Percentiles rank a stretch among this genome's conserved stretches.
phyloP scores from a whole-genome alignment of 2,797 vertebrate species.

The Poeciliopsis presidionis region DNA sequence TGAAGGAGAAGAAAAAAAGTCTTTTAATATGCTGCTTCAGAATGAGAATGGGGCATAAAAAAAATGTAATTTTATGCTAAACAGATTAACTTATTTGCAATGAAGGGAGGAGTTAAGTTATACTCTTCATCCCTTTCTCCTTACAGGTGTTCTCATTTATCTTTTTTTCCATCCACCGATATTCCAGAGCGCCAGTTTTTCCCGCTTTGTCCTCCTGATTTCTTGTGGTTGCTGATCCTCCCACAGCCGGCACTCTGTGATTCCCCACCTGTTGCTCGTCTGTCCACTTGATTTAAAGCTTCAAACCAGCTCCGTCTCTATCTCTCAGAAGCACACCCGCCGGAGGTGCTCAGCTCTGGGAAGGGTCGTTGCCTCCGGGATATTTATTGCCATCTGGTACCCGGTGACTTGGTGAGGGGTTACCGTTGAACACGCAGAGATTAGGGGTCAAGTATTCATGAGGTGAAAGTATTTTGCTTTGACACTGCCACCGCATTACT shows the following conservation, averaged over 20 bases:
- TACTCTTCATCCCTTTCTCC: conserved; percentile 2
- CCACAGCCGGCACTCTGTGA: conserved; percentile 25
- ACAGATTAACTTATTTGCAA: neutral
- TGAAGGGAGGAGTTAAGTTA: neutral
- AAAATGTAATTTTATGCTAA: neutral
- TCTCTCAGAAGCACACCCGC: conserved; percentile 29
- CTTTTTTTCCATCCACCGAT: conserved; percentile 41
- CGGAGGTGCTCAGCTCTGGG: conserved; percentile 30
- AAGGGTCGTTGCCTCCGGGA: conserved; percentile 33
- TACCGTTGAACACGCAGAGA: conserved; percentile 26
- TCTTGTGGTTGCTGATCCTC: conserved; percentile 45
- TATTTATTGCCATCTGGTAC: conserved; percentile 54
- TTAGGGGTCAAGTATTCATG: conserved; percentile 53
- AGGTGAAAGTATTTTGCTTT: conserved; percentile 60
- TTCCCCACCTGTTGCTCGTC: conserved; percentile 73
- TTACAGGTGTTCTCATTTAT: conserved; percentile 59
- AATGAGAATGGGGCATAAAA: neutral
- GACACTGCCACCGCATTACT: conserved; percentile 31
- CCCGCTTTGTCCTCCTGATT: conserved; percentile 49
- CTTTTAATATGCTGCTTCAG: neutral
- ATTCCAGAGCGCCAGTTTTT: conserved; percentile 50
- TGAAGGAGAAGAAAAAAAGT: conserved; percentile 2
- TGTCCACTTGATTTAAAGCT: conserved; percentile 62
- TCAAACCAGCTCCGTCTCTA: conserved; percentile 11
- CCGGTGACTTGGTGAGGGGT: conserved; percentile 35